phyloP scores from a whole-genome alignment of 2,888 invertebrate genomes.

The Hipparchia semele region DNA sequence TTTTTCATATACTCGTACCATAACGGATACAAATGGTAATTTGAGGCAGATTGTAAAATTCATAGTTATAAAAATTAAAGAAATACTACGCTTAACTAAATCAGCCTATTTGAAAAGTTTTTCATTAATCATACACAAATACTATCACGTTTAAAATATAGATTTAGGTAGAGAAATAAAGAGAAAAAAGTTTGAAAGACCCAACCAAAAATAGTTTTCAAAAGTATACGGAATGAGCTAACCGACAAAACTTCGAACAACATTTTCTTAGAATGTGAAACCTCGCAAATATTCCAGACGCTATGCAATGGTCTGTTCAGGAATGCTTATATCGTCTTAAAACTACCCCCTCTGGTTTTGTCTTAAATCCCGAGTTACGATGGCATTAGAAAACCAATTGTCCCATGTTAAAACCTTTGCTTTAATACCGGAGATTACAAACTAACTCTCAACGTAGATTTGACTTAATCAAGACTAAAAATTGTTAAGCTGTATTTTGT shows the following conservation, averaged over 20 bases:
- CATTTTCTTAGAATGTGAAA: slow-evolving; percentile 28
- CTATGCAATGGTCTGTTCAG: slow-evolving; percentile 40
- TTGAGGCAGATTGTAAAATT: too few species aligned
- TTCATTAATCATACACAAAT: too few species aligned
- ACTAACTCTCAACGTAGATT: neutral
- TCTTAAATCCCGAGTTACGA: slow-evolving; percentile 41
- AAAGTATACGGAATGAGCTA: slow-evolving; percentile 22
- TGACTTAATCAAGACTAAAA: neutral
- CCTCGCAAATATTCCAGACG: slow-evolving; percentile 32
- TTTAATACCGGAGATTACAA: neutral
- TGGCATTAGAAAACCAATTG: slow-evolving; percentile 47
- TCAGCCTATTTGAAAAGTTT: too few species aligned
- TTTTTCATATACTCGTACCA: too few species aligned
- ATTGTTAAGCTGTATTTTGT: too few species aligned
- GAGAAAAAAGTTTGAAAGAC: neutral
- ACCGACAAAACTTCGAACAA: slow-evolving; percentile 29
- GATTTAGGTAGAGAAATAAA: too few species aligned
- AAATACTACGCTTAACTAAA: too few species aligned
- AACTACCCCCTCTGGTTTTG: slow-evolving; percentile 35
- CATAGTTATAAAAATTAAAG: too few species aligned
- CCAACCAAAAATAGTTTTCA: neutral
- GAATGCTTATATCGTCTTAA: slow-evolving; percentile 43
- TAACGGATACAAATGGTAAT: too few species aligned
- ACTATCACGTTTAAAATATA: too few species aligned
- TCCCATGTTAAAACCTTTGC: slow-evolving; percentile 30